A percentile compares a stretch with the other conserved stretches of the same genome.
These are phyloP conservation scores for Latrodectus geometricus DNA, from an alignment of 1,140 invertebrate species.

Conservation along the genomic window DNA sequence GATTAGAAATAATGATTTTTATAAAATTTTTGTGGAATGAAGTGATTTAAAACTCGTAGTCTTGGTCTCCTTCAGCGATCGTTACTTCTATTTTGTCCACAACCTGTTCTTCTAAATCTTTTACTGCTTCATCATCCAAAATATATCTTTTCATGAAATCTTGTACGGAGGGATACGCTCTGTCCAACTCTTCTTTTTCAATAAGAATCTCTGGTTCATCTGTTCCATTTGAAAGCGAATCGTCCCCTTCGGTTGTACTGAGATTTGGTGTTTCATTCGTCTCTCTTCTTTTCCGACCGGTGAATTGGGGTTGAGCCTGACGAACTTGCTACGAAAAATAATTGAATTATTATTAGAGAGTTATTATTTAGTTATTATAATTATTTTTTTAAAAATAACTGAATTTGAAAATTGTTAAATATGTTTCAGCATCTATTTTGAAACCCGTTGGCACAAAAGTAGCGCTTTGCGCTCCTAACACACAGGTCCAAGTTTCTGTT, in stretches of 20 bases:
- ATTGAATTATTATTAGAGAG: not conserved
- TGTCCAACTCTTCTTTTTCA: conserved; percentile 11
- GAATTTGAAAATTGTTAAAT: not conserved
- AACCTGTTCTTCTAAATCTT: conserved; percentile 27
- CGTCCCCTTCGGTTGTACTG: not conserved
- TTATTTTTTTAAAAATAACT: no score
- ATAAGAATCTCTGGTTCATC: not conserved
- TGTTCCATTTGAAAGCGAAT: not conserved
- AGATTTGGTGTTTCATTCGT: not conserved
- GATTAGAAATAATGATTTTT: no score
- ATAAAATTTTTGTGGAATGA: no score
- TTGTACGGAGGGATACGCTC: not conserved
- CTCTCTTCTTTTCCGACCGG: conserved; percentile 18
- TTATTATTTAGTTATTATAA: not conserved
- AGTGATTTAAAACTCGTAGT: conserved; percentile 9
- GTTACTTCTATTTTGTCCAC: conserved; percentile 38
- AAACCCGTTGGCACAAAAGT: no score
- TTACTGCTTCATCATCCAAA: conserved; percentile 6
- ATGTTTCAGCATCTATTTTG: no score
- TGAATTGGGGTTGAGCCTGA: conserved; percentile 50
- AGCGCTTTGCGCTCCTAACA: no score
- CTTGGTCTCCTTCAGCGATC: conserved; percentile 12
- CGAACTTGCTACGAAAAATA: conserved; percentile 33
- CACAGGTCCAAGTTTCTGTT: no score
- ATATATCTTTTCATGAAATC: conserved; percentile 30